These are phyloP conservation scores for Zaprionus kolodkinae DNA, from an alignment of 1,140 invertebrate species.

Conservation along the genomic window DNA sequence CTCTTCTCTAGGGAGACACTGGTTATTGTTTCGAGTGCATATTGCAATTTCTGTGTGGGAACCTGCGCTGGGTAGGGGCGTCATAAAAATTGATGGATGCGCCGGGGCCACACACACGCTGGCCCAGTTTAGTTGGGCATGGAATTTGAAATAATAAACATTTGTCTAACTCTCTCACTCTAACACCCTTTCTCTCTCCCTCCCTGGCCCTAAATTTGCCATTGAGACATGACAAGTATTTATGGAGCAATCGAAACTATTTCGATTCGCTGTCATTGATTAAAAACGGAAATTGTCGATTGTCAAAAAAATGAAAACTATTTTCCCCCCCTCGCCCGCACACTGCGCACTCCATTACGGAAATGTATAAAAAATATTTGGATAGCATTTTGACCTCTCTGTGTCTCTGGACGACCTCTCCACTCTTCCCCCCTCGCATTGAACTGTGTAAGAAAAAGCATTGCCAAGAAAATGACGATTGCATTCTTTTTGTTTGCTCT, in stretches of 20 bases:
- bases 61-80: conserved; percentile 69
- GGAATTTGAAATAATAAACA: conserved; percentile 75
- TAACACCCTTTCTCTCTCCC: neutral
- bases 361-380: conserved; percentile 57
- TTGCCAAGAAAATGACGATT: conserved; percentile 78
- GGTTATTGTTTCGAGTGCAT: conserved; percentile 45
- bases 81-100: conserved; percentile 80
- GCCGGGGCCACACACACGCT: conserved; percentile 18
- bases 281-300: conserved; percentile 48
- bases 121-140: conserved; percentile 55
- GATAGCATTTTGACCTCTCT: conserved; percentile 20
- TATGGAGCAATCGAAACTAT: conserved; percentile 73
- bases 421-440: too few species aligned
- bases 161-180: conserved; percentile 27
- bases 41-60: conserved; percentile 54
- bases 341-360: conserved; percentile 25
- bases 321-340: neutral
- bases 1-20: conserved; percentile 3
- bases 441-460: conserved; percentile 54
- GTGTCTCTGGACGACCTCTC: neutral
- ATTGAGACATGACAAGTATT: conserved; percentile 66
- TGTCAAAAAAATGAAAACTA: conserved; percentile 44
- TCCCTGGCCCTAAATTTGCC: conserved; percentile 34
- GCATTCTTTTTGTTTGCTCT: conserved; percentile 32
- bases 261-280: conserved; percentile 42